Percentiles rank a stretch among this genome's conserved stretches.
Conservation (phyloP, 2,888 invertebrate species). For the Agrochola macilenta region DNA sequence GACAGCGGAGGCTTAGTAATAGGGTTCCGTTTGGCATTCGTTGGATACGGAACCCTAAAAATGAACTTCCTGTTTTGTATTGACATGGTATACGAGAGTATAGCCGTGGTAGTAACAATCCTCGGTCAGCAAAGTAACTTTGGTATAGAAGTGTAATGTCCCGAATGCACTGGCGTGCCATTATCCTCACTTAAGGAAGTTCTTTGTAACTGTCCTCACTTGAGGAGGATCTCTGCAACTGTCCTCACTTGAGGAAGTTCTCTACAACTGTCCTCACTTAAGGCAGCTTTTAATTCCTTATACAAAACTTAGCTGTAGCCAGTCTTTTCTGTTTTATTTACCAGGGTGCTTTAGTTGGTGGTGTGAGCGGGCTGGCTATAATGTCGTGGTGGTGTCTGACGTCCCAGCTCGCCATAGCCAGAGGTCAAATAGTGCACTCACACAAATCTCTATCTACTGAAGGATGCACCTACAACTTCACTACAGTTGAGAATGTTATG, state of each 20-base stretch:
- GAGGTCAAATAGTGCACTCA: constrained; percentile 91
- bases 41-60: too few species aligned
- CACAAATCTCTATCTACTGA: constrained; percentile 92
- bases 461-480: constrained; percentile 92
- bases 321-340: background rate
- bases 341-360: constrained; percentile 91
- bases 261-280: background rate
- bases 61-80: too few species aligned
- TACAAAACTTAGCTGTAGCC: background rate
- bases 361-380: constrained; percentile 87
- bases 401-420: constrained; percentile 92
- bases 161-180: background rate
- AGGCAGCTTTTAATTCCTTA: background rate
- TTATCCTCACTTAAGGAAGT: background rate
- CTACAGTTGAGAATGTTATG: constrained; percentile 70
- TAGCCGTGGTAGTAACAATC: background rate
- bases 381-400: constrained; percentile 92
- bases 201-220: background rate
- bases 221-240: background rate
- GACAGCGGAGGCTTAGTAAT: too few species aligned
- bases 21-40: too few species aligned
- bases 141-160: background rate
- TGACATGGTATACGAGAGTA: background rate
- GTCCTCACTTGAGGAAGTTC: background rate
- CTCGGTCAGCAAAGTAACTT: background rate